Evolutionary conservation across 2,797 vertebrate species (phyloP).

Genomic region (Dendrocincla fuliginosa): DNA sequence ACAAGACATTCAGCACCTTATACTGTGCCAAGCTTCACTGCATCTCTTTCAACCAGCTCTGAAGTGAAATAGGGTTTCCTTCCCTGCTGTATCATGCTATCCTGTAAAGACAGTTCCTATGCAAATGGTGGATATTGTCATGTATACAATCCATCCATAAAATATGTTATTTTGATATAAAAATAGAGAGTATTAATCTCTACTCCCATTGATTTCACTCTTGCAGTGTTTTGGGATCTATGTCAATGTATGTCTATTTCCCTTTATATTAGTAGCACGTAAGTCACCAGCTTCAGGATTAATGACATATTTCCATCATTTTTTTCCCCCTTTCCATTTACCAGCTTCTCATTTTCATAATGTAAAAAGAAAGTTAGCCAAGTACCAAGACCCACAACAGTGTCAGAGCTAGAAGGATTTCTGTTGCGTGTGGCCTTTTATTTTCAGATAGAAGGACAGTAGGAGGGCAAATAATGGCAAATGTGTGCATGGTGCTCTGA

Average conservation of each 20-base stretch:
- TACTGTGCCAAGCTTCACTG: background rate
- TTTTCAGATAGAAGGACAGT: background rate
- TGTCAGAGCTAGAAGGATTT: background rate
- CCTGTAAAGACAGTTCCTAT: background rate
- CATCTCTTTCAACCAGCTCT: background rate
- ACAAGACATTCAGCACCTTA: background rate
- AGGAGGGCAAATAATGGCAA: background rate
- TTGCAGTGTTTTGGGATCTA: background rate
- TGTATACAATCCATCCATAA: background rate
- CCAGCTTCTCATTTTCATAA: background rate
- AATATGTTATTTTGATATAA: background rate
- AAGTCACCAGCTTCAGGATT: background rate
- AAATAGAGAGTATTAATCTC: background rate
- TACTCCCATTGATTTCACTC: background rate
- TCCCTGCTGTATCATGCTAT: background rate
- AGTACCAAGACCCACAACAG: background rate
- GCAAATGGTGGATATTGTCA: background rate
- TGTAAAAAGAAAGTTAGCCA: background rate
- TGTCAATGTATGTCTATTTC: background rate
- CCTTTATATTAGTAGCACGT: background rate
- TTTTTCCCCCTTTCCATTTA: background rate
- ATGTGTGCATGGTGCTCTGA: background rate
- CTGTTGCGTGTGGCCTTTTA: background rate
- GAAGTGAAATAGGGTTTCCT: background rate
- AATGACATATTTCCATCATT: rapidly evolving